A percentile compares a stretch with the other conserved stretches of the same genome.
Evolutionary conservation across 2,113 vertebrate species (phyloP).

Genomic region (Petroica traversi): DNA sequence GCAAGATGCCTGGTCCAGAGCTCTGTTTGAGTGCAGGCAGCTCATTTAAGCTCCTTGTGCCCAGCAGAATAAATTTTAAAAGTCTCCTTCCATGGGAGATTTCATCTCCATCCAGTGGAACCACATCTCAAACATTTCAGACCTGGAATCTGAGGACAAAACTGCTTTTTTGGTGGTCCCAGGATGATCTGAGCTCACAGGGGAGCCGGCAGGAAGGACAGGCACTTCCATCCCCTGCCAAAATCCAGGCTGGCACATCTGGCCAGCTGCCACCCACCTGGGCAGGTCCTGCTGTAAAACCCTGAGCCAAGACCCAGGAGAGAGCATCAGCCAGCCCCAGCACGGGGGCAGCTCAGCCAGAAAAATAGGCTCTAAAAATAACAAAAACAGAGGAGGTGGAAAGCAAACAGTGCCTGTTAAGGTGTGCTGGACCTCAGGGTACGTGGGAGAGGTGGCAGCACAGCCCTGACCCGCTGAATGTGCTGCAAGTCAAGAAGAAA

Average conservation of each 20-base stretch:
- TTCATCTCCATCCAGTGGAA: not conserved
- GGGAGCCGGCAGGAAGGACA: not conserved
- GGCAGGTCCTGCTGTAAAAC: not conserved
- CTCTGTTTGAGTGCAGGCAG: not conserved
- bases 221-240: not conserved
- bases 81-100: not conserved
- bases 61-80: not conserved
- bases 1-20: not conserved
- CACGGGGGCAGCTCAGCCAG: not conserved
- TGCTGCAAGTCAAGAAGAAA: not conserved
- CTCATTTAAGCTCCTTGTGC: not conserved
- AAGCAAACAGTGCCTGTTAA: not conserved
- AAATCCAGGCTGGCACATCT: not conserved
- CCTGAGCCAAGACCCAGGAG: not conserved
- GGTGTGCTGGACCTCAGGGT: not conserved
- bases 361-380: not conserved
- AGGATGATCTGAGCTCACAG: not conserved
- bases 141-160: not conserved
- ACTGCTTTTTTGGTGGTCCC: fast-evolving
- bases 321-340: not conserved
- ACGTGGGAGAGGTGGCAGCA: not conserved
- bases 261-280: not conserved
- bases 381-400: not conserved
- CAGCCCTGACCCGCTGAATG: fast-evolving
- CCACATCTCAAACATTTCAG: not conserved